phyloP scores from a whole-genome alignment of 2,888 invertebrate genomes.

The Drosophila mimetica region DNA sequence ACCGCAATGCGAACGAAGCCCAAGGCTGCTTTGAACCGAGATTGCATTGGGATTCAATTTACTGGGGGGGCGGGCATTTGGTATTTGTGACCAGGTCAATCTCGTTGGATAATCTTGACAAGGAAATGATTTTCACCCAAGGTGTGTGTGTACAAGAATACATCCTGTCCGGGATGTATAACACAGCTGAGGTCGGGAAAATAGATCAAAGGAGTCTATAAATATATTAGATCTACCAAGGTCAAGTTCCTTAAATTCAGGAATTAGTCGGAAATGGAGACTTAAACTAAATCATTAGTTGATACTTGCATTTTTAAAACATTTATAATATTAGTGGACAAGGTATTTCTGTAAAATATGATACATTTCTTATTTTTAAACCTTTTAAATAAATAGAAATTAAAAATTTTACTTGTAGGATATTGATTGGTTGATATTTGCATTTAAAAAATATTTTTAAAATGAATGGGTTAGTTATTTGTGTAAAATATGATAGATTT shows the following conservation, averaged over 20 bases:
- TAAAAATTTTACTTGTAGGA: too few species aligned
- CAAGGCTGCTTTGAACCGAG: slow-evolving; percentile 40
- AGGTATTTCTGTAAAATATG: too few species aligned
- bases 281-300: too few species aligned
- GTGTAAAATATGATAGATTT: too few species aligned
- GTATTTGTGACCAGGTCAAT: slow-evolving; percentile 52
- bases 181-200: slow-evolving; percentile 2
- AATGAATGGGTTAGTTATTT: too few species aligned
- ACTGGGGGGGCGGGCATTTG: slow-evolving; percentile 28
- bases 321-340: too few species aligned
- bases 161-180: background rate
- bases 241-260: background rate
- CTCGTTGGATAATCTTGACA: slow-evolving; percentile 65
- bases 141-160: slow-evolving; percentile 28
- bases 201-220: background rate
- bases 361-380: too few species aligned
- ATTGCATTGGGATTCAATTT: slow-evolving; percentile 76
- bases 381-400: too few species aligned
- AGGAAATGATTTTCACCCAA: slow-evolving; percentile 62
- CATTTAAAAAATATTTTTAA: too few species aligned
- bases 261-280: background rate
- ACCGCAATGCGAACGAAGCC: slow-evolving; percentile 31
- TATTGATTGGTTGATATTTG: too few species aligned
- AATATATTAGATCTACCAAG: background rate
- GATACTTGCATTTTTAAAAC: too few species aligned